Conservation (phyloP, 1,140 invertebrate species). For the Tetranychus cinnabarinus region DNA sequence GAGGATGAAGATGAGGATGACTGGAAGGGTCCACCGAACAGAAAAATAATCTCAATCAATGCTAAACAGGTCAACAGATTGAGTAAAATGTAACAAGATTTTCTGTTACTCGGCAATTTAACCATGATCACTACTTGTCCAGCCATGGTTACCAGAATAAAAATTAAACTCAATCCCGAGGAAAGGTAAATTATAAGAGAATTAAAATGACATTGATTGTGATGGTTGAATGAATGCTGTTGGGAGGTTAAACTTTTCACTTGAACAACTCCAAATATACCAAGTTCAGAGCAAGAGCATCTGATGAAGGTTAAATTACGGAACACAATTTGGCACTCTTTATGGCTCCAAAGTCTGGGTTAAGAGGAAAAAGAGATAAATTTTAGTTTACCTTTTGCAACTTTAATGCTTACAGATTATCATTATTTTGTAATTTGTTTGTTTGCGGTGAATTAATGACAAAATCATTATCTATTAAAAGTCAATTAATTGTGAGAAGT, state of each 20-base stretch:
- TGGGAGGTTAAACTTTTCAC: background rate
- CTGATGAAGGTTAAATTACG: background rate
- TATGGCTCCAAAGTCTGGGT: too few species aligned
- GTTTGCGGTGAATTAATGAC: too few species aligned
- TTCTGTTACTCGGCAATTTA: background rate
- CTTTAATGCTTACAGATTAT: too few species aligned
- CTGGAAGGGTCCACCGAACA: slow-evolving; percentile 1
- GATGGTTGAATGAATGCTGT: background rate
- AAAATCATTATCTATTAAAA: too few species aligned
- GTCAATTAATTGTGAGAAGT: too few species aligned
- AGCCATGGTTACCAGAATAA: background rate
- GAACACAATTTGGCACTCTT: background rate
- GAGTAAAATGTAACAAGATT: slow-evolving; percentile 2
- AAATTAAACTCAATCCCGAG: background rate
- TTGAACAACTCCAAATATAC: slow-evolving; percentile 1
- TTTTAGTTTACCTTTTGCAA: background rate
- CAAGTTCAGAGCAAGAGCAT: slow-evolving; percentile 1
- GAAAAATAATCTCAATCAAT: slow-evolving; percentile 3
- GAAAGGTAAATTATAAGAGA: background rate
- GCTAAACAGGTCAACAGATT: background rate
- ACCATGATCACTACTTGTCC: background rate
- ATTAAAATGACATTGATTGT: background rate
- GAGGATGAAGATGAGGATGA: background rate
- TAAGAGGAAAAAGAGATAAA: background rate
- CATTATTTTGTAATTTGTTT: too few species aligned